These are phyloP conservation scores for Drosophila paulistorum DNA, from an alignment of 1,140 invertebrate species.

Conservation along the genomic window DNA sequence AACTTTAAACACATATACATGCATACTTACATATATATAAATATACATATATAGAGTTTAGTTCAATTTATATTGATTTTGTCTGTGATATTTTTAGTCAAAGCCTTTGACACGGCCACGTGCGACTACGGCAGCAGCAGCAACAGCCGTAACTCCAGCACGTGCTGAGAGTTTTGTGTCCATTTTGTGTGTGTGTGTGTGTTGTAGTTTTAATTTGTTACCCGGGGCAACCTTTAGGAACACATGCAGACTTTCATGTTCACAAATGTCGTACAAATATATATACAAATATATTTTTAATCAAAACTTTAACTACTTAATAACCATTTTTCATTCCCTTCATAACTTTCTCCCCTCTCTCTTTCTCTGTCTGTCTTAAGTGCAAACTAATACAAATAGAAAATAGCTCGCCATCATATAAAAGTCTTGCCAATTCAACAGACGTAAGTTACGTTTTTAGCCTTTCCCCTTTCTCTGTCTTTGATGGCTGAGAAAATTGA, in stretches of 20 bases:
- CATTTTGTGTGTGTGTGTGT: no score
- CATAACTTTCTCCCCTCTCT: neutral
- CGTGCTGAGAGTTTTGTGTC: neutral
- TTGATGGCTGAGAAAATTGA: slow-evolving; percentile 31
- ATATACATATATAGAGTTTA: slow-evolving; percentile 1
- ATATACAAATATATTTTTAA: neutral
- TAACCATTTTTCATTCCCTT: slow-evolving; percentile 5
- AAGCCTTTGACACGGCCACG: neutral
- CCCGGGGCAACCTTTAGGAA: slow-evolving; percentile 1
- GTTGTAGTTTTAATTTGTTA: slow-evolving; percentile 3
- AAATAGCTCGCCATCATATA: slow-evolving; percentile 75
- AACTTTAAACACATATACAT: slow-evolving; percentile 16
- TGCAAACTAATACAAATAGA: slow-evolving; percentile 75
- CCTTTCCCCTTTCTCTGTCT: neutral
- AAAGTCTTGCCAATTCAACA: slow-evolving; percentile 74
- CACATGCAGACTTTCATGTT: slow-evolving; percentile 6
- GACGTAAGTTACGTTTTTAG: slow-evolving; percentile 69
- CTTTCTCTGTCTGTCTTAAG: slow-evolving; percentile 32
- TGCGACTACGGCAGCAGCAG: neutral
- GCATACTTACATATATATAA: neutral
- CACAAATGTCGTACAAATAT: neutral
- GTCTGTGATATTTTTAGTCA: slow-evolving; percentile 9
- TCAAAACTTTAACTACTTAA: slow-evolving; percentile 4
- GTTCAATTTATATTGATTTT: slow-evolving; percentile 10
- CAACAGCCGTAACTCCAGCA: neutral